These are phyloP conservation scores for Hedya salicella DNA, from an alignment of 2,888 invertebrate species.

Conservation along the genomic window DNA sequence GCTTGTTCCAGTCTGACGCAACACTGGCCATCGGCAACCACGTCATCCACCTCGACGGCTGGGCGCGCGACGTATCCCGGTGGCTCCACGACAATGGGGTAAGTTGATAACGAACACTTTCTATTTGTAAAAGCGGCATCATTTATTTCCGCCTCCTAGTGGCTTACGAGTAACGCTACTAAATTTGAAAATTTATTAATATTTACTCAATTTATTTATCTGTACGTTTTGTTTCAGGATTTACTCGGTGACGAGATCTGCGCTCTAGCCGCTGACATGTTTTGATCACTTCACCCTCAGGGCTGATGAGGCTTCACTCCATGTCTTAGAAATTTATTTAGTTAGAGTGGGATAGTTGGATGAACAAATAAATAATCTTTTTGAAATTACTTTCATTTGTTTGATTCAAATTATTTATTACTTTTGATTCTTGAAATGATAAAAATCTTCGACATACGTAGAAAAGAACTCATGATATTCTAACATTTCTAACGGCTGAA, in stretches of 20 bases:
- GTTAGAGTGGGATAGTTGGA: too few relatives aligned
- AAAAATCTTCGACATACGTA: too few relatives aligned
- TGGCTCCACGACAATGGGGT: neutral
- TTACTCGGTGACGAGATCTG: neutral
- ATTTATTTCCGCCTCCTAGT: too few relatives aligned
- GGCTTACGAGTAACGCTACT: too few relatives aligned
- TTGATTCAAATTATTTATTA: too few relatives aligned
- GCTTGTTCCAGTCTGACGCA: conserved; percentile 1
- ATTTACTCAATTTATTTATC: neutral
- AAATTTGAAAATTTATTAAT: too few relatives aligned
- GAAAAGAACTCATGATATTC: too few relatives aligned
- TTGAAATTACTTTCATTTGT: too few relatives aligned
- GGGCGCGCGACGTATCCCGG: neutral
- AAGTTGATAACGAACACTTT: neutral
- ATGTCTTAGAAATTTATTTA: too few relatives aligned
- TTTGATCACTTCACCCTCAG: neutral
- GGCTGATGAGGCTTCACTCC: neutral
- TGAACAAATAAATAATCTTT: too few relatives aligned
- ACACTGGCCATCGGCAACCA: neutral
- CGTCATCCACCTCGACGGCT: neutral
- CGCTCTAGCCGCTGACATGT: neutral
- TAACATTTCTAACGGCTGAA: too few relatives aligned
- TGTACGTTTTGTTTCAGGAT: neutral
- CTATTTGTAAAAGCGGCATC: neutral
- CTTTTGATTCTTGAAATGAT: too few relatives aligned